Evolutionary conservation across 2,113 vertebrate genomes (phyloP), one percentile per base, ranked within the genome.

Genomic region (Rhea pennata): DNA sequence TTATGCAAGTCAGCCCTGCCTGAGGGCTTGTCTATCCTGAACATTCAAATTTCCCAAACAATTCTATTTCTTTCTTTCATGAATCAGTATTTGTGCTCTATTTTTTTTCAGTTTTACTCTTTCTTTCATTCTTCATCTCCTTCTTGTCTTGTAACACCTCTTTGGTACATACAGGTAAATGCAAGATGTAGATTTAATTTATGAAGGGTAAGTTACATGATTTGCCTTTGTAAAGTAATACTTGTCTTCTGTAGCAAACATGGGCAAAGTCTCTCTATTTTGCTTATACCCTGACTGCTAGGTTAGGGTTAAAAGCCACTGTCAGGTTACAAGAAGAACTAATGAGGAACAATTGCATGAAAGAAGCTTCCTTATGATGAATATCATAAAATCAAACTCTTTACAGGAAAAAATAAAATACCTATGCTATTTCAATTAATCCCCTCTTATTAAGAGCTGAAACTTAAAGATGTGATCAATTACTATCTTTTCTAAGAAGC

Each of bases 11-110:
- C 84, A 92, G 46, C 44, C 74, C 88, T 95, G 95, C 94, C 89
- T 80, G 40, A 71, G 81, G 94, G 88, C 87, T 89, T 91, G 81
- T 89, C 92, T 89, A 17, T 66, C 86, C 50, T 67, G 53, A 94
- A 67, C 84, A 92, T 85, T 89, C 77, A 83, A 67, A 93, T 93
- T 92, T 97, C 84, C 62, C 91, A 77, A 96, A 89, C 80, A 91
- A 51, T 95, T 95, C 81, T 95, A 83, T 93, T 85, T 33, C 50
- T 87, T 96, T 66, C 36, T 96, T 95, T 93, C 50, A 74, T 87
- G 62, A 95, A 44, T 62, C 40, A 46, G n/a, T 42, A 66, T 66
- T 72, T 92, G 27, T 87, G 26, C 15, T 88, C 29, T 64, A 5
- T 62, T 71, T 72, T 75, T 94, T 59, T 56, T 59, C 48, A 66